A percentile compares a stretch with the other conserved stretches of the same genome.
These are phyloP conservation scores for Limnodromus scolopaceus DNA, from an alignment of 2,797 vertebrate genomes.

Conservation along the genomic window DNA sequence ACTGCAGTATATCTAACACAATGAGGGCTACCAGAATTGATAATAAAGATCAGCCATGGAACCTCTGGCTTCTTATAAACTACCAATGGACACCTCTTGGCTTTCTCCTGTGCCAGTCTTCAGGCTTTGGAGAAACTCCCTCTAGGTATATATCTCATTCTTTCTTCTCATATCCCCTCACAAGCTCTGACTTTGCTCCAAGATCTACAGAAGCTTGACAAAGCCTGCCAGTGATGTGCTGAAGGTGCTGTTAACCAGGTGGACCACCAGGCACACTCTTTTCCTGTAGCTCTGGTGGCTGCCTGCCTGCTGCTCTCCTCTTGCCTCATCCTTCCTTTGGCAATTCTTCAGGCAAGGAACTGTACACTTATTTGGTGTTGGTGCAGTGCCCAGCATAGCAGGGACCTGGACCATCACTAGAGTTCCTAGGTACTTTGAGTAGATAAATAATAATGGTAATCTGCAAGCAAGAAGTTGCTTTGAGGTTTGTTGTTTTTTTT, in stretches of 20 bases:
- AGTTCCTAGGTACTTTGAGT: neutral
- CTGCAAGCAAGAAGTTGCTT: neutral
- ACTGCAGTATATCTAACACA: neutral
- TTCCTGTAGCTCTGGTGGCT: neutral
- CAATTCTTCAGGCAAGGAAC: neutral
- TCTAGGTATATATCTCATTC: neutral
- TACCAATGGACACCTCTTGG: neutral
- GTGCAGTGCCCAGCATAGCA: neutral
- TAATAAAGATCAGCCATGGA: neutral
- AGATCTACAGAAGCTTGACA: neutral
- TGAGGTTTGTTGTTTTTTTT: neutral
- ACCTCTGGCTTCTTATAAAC: neutral
- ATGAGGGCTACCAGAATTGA: neutral
- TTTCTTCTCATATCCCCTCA: neutral
- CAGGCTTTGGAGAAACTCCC: neutral
- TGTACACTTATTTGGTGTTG: neutral
- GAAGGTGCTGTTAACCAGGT: neutral
- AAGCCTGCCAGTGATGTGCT: neutral
- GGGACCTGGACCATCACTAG: neutral
- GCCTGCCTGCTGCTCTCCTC: neutral
- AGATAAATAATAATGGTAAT: neutral
- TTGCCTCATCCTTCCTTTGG: neutral
- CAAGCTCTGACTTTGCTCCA: neutral
- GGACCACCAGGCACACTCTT: fast-evolving
- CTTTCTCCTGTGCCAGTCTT: neutral